These are phyloP conservation scores for Formica exsecta DNA, from an alignment of 1,140 invertebrate genomes.

Conservation along the genomic window DNA sequence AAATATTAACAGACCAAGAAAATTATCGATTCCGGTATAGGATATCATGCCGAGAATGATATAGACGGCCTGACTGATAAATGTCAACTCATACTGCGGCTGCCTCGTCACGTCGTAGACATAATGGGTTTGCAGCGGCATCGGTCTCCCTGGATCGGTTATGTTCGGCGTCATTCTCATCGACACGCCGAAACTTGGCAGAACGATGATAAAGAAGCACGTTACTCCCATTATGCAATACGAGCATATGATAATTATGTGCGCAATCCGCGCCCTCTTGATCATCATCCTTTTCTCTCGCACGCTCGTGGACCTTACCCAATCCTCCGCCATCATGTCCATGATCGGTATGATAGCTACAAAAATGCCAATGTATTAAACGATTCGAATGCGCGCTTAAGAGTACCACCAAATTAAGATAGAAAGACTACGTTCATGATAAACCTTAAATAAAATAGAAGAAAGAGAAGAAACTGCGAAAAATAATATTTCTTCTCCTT, in stretches of 20 bases:
- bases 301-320: background rate
- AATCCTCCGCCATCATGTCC: conserved; percentile 26
- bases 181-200: background rate
- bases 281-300: conserved; percentile 29
- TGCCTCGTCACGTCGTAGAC: conserved; percentile 22
- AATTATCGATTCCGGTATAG: conserved; percentile 17
- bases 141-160: background rate
- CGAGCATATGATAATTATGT: background rate
- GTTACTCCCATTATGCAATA: background rate
- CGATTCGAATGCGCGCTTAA: background rate
- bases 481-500: background rate
- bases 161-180: conserved; percentile 22
- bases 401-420: background rate
- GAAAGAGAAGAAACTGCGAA: background rate
- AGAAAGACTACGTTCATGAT: background rate
- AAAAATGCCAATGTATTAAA: background rate
- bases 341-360: conserved; percentile 28
- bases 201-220: background rate
- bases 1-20: conserved; percentile 11
- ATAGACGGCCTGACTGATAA: conserved; percentile 4
- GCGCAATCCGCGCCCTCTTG: background rate
- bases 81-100: conserved; percentile 12
- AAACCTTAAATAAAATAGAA: background rate
- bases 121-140: conserved; percentile 1
- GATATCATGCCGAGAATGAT: background rate